Evolutionary conservation across 2,113 vertebrate species (phyloP), one percentile per base, ranked within the genome.

Genomic region (Hylia prasina): DNA sequence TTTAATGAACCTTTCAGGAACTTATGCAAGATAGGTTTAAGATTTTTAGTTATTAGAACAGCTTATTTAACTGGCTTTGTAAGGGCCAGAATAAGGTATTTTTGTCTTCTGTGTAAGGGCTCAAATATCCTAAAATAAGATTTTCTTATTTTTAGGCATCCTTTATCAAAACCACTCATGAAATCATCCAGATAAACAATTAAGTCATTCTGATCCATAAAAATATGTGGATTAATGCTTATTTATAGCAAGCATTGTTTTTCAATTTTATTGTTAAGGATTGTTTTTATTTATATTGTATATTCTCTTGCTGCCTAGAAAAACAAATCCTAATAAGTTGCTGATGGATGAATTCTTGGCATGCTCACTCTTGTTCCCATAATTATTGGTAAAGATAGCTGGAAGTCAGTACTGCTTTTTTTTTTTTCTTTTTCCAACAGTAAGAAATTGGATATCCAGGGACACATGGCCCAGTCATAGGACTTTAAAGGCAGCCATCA

Each of bases 371-470:
- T 98, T 98, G 88, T 98, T 97, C 98, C 97, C 98, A 96, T 98
- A 98, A 98, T 97, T 98, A 97, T 98, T 97, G 96, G 96, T 97
- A 95, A 93, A 94, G 95, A 89, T 96, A 96, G 94, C 61, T 90
- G 97, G 96, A 98, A 98, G 97, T 97, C 96, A 97, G 97, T 91
- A 86, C 97, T 66, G 65, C 54, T 27, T 94, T 73, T 75, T 57
- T 57, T 54, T 57, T 47, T 54, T 70, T 68, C 56, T 97, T 98
- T 98, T 98, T 98, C 98, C 97, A 98, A 97, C 97, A 87, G 94
- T 90, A 96, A 96, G 99, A 99, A 99, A 99, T 94, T 93, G 95
- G 98, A 99, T 99, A 99, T 96, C 96, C 84, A 96, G 96, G 98
- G 97, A 98, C 98, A 98, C 98, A 99, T 98, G 98, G 98, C 90